Evolutionary conservation across 2,797 vertebrate species (phyloP).

Genomic region (Balearica regulorum): DNA sequence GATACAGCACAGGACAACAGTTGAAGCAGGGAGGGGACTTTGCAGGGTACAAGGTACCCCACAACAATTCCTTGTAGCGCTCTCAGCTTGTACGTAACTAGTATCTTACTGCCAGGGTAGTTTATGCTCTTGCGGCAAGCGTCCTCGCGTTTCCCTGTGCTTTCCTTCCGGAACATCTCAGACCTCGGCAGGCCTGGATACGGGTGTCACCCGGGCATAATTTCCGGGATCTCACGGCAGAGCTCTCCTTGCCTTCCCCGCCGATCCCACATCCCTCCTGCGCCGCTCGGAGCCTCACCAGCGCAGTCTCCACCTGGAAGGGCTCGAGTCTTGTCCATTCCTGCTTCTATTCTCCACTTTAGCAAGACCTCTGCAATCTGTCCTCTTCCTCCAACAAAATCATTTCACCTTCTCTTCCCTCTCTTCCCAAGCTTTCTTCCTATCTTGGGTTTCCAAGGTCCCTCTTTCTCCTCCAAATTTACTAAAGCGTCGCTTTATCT

Average conservation of each 20-base stretch:
- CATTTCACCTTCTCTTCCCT: rapidly evolving
- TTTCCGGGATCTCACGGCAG: rapidly evolving
- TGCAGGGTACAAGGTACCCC: too few relatives aligned
- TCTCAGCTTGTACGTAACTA: neutral
- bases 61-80: neutral
- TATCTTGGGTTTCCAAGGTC: neutral
- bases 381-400: neutral
- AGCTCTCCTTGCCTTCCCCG: too few relatives aligned
- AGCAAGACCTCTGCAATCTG: neutral
- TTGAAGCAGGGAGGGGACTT: neutral
- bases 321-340: rapidly evolving
- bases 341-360: neutral
- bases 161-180: neutral
- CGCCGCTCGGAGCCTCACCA: rapidly evolving
- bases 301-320: rapidly evolving
- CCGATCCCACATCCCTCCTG: rapidly evolving
- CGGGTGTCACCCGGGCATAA: rapidly evolving
- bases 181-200: too few relatives aligned
- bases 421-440: neutral
- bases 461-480: neutral
- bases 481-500: neutral
- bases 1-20: neutral
- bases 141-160: rapidly evolving
- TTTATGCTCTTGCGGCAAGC: rapidly evolving
- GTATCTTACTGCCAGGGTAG: rapidly evolving